Percentiles rank a stretch among this genome's conserved stretches.
Evolutionary conservation across 1,140 invertebrate species (phyloP).

Genomic region (Drosophila pruinosa): DNA sequence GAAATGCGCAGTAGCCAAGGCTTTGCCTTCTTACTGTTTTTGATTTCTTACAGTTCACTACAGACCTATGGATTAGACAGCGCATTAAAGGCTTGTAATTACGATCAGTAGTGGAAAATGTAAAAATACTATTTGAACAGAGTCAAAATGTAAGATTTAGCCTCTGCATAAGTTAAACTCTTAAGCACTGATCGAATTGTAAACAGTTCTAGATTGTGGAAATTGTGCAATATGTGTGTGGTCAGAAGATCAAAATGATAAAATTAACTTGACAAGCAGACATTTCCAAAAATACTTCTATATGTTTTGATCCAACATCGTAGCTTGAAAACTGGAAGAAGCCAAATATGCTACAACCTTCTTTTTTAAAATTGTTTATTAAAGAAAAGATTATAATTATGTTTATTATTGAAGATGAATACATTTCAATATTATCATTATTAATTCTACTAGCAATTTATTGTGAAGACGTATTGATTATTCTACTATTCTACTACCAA

Average conservation of each 20-base stretch:
- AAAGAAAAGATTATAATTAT: too few species aligned
- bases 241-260: constrained; percentile 16
- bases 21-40: constrained; percentile 38
- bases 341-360: too few species aligned
- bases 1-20: constrained; percentile 69
- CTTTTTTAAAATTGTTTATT: too few species aligned
- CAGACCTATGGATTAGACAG: neutral
- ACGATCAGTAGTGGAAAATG: constrained; percentile 57
- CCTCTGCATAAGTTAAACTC: constrained; percentile 30
- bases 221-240: constrained; percentile 66
- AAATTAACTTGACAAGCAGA: neutral
- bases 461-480: too few species aligned
- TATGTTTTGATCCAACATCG: too few species aligned
- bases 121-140: neutral
- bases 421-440: too few species aligned
- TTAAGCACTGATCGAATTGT: constrained; percentile 4
- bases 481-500: too few species aligned
- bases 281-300: neutral
- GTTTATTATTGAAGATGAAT: too few species aligned
- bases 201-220: neutral
- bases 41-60: constrained; percentile 77
- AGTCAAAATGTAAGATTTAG: constrained; percentile 10
- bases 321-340: too few species aligned
- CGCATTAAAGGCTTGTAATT: constrained; percentile 64
- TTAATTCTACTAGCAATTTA: too few species aligned